Base-by-base conservation (phyloP, 2,797 vertebrate species). In the Myiothlypis chrysogaster region DNA sequence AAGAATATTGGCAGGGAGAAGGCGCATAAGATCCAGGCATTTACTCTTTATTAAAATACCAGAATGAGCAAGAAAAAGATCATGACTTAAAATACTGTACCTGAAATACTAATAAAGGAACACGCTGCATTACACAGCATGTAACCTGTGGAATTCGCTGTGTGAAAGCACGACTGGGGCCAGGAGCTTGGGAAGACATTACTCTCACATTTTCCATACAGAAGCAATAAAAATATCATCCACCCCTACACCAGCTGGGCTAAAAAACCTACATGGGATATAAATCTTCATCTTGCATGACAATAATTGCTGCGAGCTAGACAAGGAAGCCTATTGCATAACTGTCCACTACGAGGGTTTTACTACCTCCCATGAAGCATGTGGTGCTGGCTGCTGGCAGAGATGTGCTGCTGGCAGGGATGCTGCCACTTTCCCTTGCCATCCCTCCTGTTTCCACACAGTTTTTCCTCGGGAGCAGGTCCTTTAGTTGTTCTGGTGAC, bases 141-240 rank as follows among this genome's bases (percentile, higher is more conserved):
- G 46, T 50, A 95, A 88, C 80, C 80, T 68, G 80, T 87, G 85
- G 73, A 89, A 94, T 90, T 73, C 9, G 6, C 69, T 94, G 70
- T 91, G 71, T 94, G 81, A 89, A 94, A 92, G 85, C 91, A 93
- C 1, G 1, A 68, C 53, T 5, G 22, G 47, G 88, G 81, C 93
- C 85, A 87, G 81, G 63, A 73, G 52, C 90, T 88, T 87, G 92
- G 89, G 80, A 96, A 91, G 93, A 90, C 1, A 82, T 91, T 92
- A 93, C 83, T 86, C 80, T 91, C 85, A 82, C 77, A 90, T 97
- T 96, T 96, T 93, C 95, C 87, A 77, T 90, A 83, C 39, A 94
- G 73, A 46, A 95, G 75, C 86, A 94, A 94, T 95, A 96, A 97
- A 97, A 97, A 96, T 97, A 96, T 87, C 95, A 95, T 91, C 95